A percentile compares a stretch with the other conserved stretches of the same genome.
These are phyloP conservation scores for Tachina lurida DNA, from an alignment of 2,888 invertebrate genomes.

Conservation along the genomic window DNA sequence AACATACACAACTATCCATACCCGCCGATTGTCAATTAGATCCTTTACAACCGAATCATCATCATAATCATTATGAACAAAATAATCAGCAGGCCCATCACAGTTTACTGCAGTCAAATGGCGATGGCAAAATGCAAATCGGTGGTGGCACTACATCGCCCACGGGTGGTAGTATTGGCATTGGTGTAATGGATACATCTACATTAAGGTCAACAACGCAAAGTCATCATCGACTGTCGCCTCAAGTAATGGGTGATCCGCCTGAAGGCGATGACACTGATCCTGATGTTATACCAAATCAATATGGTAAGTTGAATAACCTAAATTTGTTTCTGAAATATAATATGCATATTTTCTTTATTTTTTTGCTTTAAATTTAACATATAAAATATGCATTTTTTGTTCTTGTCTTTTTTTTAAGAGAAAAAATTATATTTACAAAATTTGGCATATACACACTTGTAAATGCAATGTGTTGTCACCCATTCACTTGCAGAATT, in stretches of 20 bases:
- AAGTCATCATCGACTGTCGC: conserved; percentile 83
- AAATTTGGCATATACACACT: conserved; percentile 34
- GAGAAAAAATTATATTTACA: background rate
- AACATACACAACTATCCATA: conserved; percentile 83
- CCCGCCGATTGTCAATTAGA: conserved; percentile 83
- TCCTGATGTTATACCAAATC: conserved; percentile 94
- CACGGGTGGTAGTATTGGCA: conserved; percentile 70
- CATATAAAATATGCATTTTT: background rate
- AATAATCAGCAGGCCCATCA: conserved; percentile 80
- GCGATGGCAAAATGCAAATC: conserved; percentile 80
- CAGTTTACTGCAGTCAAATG: conserved; percentile 80
- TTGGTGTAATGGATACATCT: conserved; percentile 83
- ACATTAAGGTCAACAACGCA: conserved; percentile 78
- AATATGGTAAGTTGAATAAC: conserved; percentile 88
- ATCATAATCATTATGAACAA: conserved; percentile 77
- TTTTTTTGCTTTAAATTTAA: background rate
- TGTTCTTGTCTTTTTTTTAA: background rate
- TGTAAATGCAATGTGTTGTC: conserved; percentile 14
- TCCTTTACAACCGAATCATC: conserved; percentile 80
- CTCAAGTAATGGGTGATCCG: conserved; percentile 81
- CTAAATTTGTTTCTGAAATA: background rate
- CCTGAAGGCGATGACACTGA: conserved; percentile 87
- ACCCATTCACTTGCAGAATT: conserved; percentile 25
- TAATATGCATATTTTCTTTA: background rate
- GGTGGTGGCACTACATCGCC: conserved; percentile 73